A percentile compares a stretch with the other conserved stretches of the same genome.
Conservation (phyloP, 92 coral and sea anemone genomes). For the Epizoanthus scotinus region DNA sequence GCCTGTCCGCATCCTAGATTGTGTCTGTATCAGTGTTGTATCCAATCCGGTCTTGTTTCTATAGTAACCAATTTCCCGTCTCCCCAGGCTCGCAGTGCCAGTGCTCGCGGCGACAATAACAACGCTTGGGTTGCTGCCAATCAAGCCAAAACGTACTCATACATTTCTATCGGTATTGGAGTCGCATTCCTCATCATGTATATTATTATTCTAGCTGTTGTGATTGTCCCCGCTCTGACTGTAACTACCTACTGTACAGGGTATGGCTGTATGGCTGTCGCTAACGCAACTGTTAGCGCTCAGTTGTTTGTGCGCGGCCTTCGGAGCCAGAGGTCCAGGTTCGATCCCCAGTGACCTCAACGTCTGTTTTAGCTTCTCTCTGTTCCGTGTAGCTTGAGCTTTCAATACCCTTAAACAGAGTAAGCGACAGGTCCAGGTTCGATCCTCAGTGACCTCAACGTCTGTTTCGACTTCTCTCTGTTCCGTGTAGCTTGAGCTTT, state of each 20-base stretch:
- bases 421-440: too few relatives aligned
- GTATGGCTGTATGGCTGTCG: neutral
- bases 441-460: too few relatives aligned
- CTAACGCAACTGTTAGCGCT: too few relatives aligned
- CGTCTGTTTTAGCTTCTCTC: too few relatives aligned
- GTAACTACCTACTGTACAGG: neutral
- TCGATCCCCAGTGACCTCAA: too few relatives aligned
- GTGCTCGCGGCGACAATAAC: slow-evolving; percentile 13
- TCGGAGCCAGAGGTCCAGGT: too few relatives aligned
- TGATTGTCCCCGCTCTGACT: neutral
- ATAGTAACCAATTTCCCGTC: neutral
- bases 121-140: slow-evolving; percentile 16
- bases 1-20: too few relatives aligned
- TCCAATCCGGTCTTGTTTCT: neutral
- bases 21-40: neutral
- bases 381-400: too few relatives aligned
- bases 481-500: too few relatives aligned
- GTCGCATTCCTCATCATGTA: slow-evolving; percentile 16
- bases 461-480: too few relatives aligned
- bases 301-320: too few relatives aligned
- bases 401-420: too few relatives aligned
- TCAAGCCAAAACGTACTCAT: slow-evolving; percentile 19
- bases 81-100: slow-evolving; percentile 20
- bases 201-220: neutral
- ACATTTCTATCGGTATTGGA: slow-evolving; percentile 28